These are phyloP conservation scores for Ateles fusciceps DNA, from an alignment of 2,797 vertebrate genomes.

Conservation along the genomic window DNA sequence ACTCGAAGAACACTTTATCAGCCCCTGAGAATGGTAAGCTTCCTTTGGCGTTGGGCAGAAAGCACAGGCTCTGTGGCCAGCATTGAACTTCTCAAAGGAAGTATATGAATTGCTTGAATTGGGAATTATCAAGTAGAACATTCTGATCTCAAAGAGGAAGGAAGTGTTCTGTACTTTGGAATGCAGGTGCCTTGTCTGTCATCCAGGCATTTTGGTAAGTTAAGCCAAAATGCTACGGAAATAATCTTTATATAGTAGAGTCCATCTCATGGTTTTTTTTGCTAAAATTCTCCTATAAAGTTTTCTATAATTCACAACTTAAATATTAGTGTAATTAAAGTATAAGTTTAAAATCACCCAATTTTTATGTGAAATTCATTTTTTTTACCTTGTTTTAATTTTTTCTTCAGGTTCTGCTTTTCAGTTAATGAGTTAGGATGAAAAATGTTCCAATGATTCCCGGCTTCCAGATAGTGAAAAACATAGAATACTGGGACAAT, in stretches of 20 bases:
- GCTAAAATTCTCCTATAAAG: neutral
- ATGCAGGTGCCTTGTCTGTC: slow-evolving; percentile 31
- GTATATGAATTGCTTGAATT: neutral
- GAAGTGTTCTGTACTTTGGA: neutral
- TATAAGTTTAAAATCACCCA: slow-evolving; percentile 1
- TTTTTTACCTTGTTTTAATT: slow-evolving; percentile 89
- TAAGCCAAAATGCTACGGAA: slow-evolving; percentile 52
- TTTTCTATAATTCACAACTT: neutral
- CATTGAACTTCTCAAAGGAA: neutral
- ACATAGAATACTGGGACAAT: slow-evolving; percentile 87
- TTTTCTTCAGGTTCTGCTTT: slow-evolving; percentile 82
- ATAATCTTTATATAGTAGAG: neutral
- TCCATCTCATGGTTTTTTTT: neutral
- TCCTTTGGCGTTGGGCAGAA: neutral
- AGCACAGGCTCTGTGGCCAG: neutral
- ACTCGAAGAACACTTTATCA: neutral
- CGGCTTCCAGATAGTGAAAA: slow-evolving; percentile 89
- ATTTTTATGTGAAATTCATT: neutral
- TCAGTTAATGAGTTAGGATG: slow-evolving; percentile 70
- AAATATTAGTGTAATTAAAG: neutral
- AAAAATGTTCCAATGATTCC: slow-evolving; percentile 86
- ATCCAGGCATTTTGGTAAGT: slow-evolving; percentile 41
- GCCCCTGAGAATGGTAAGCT: neutral
- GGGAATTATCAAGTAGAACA: slow-evolving; percentile 19
- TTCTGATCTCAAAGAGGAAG: slow-evolving; percentile 25